Percentiles rank a stretch among this genome's conserved stretches.
These are phyloP conservation scores for Pheosia tremula DNA, from an alignment of 2,888 invertebrate genomes.

Conservation along the genomic window DNA sequence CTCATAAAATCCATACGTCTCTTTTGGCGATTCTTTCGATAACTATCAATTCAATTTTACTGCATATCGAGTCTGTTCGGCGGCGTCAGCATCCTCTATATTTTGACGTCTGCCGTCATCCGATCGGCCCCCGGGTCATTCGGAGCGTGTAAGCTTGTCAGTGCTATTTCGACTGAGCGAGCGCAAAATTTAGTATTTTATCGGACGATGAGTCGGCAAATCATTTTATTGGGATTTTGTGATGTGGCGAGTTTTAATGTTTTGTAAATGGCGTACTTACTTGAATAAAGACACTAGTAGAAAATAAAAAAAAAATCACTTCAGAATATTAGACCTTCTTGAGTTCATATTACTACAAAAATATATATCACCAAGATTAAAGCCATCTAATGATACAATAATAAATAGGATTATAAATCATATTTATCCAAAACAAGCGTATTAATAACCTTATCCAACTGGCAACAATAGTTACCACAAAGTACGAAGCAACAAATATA, in stretches of 20 bases:
- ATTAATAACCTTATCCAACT: neutral
- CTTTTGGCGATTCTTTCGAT: conserved; percentile 19
- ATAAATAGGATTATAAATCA: no score
- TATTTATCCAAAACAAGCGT: neutral
- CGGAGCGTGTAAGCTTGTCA: conserved; percentile 5
- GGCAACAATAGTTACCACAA: neutral
- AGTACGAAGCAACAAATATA: neutral
- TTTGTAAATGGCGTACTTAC: neutral
- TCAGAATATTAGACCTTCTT: neutral
- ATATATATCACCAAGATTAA: no score
- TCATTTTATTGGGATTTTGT: neutral
- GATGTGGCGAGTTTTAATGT: conserved; percentile 11
- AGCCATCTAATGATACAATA: no score
- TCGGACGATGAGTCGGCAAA: neutral
- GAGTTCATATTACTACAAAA: no score
- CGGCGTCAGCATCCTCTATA: conserved; percentile 33
- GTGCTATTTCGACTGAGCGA: neutral
- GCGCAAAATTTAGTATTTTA: conserved; percentile 2
- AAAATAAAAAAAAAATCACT: neutral
- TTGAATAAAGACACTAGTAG: neutral
- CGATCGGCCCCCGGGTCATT: conserved; percentile 5
- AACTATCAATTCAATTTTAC: conserved; percentile 51
- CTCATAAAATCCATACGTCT: neutral
- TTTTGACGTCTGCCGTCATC: conserved; percentile 9
- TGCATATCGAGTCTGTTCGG: conserved; percentile 48